Evolutionary conservation across 2,113 vertebrate species (phyloP).

Genomic region (Sander lucioperca): DNA sequence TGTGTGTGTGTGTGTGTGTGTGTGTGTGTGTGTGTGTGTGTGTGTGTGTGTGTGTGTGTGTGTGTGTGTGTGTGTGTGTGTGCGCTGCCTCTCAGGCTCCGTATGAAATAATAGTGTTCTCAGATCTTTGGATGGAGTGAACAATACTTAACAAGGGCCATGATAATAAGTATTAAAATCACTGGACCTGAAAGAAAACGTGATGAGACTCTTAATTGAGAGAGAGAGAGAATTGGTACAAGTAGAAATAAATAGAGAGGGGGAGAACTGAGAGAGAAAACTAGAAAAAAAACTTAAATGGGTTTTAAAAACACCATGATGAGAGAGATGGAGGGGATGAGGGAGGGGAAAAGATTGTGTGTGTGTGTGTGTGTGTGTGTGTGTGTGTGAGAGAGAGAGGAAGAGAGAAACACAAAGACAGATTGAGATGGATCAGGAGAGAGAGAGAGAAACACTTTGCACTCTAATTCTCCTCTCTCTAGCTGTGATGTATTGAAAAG

Average conservation of each 20-base stretch:
- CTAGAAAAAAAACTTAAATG: conserved; percentile 15
- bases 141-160: conserved; percentile 83
- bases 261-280: not conserved
- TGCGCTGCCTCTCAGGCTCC: conserved; percentile 36
- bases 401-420: conserved; percentile 14
- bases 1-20: not conserved
- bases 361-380: conserved; percentile 20
- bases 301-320: conserved; percentile 56
- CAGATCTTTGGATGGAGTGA: conserved; percentile 77
- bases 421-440: conserved; percentile 58
- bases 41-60: not conserved
- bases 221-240: conserved; percentile 2
- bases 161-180: conserved; percentile 85
- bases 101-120: conserved; percentile 73
- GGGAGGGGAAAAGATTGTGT: conserved; percentile 9
- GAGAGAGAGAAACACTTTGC: conserved; percentile 44
- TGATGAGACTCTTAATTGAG: conserved; percentile 77
- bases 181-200: conserved; percentile 81
- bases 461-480: conserved; percentile 67
- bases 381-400: too few relatives aligned
- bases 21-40: not conserved
- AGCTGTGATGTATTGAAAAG: conserved; percentile 60
- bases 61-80: not conserved
- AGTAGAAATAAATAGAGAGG: conserved; percentile 37
- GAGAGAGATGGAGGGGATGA: conserved; percentile 35